phyloP scores from a whole-genome alignment of 2,797 vertebrate species.

The Pelobates cultripes region DNA sequence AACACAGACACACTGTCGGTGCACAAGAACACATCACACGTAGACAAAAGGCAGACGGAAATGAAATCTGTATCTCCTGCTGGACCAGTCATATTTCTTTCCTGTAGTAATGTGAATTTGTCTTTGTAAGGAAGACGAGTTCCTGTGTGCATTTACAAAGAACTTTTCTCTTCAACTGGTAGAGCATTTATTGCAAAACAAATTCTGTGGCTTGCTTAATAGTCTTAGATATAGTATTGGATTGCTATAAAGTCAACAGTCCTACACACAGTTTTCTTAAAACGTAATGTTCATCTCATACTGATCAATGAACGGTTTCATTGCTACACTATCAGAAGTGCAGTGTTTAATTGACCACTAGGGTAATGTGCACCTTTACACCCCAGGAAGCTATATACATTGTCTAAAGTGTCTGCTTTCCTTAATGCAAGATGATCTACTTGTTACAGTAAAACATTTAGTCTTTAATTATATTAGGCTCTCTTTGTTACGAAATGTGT shows the following conservation, averaged over 20 bases:
- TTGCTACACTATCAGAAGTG: background rate
- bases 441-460: background rate
- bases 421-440: background rate
- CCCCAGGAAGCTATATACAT: background rate
- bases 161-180: background rate
- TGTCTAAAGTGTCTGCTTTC: background rate
- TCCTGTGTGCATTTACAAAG: background rate
- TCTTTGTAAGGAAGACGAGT: background rate
- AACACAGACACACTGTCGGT: background rate
- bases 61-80: background rate
- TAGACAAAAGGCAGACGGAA: background rate
- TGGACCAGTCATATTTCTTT: background rate
- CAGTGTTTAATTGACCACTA: background rate
- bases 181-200: background rate
- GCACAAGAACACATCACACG: background rate
- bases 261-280: too few species aligned
- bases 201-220: background rate
- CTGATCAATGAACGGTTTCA: too few species aligned
- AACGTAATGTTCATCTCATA: too few species aligned
- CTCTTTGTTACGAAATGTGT: background rate
- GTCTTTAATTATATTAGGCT: background rate
- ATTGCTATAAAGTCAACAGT: background rate
- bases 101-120: background rate
- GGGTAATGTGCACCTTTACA: background rate
- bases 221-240: background rate